These are phyloP conservation scores for Manis crassicaudata DNA, from an alignment of 2,797 vertebrate genomes.

Conservation along the genomic window DNA sequence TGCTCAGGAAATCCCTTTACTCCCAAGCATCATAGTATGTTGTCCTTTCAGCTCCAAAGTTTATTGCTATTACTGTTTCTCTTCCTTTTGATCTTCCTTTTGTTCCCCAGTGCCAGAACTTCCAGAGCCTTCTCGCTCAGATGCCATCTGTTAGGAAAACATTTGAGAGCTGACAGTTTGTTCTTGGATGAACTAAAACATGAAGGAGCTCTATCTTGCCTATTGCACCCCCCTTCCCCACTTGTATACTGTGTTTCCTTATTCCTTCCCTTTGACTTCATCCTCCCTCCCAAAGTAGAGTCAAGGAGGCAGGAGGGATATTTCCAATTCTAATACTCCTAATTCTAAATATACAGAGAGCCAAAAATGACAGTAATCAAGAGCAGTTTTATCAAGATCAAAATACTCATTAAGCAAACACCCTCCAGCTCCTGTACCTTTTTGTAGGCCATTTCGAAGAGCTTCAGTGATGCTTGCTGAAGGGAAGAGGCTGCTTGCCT, in stretches of 20 bases:
- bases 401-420: background rate
- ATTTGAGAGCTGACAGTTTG: conserved; percentile 43
- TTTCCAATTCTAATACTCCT: background rate
- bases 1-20: conserved; percentile 86
- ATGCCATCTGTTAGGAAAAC: conserved; percentile 92
- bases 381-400: background rate
- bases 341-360: background rate
- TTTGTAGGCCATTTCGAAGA: conserved; percentile 99
- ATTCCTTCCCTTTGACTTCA: background rate
- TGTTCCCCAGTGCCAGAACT: conserved; percentile 89
- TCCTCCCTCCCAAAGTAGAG: background rate
- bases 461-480: conserved; percentile 97
- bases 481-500: conserved; percentile 94
- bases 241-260: background rate
- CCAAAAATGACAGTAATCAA: background rate
- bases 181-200: background rate
- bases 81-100: conserved; percentile 96
- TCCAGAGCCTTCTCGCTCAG: conserved; percentile 92
- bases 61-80: conserved; percentile 84
- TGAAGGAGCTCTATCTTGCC: background rate
- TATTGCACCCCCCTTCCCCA: background rate
- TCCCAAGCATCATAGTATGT: conserved; percentile 86
- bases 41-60: conserved; percentile 81
- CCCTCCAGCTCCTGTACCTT: conserved; percentile 89
- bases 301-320: background rate